Conservation (phyloP, 2,888 invertebrate species). For the Scrobipalpa atriplicella region DNA sequence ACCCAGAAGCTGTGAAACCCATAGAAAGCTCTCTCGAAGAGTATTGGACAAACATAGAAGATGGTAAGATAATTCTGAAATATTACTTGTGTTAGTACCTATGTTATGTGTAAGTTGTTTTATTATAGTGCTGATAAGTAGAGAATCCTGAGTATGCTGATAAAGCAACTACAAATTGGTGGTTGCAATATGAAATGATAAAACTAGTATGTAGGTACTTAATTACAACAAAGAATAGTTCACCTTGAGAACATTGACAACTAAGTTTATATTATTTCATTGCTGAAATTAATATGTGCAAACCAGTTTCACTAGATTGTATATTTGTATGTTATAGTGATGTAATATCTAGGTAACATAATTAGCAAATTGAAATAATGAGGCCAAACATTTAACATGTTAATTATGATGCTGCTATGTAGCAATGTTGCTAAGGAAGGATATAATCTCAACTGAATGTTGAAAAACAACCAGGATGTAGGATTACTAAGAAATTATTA, state of each 20-base stretch:
- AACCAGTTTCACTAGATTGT: not conserved
- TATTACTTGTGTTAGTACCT: not conserved
- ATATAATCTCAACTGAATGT: no score
- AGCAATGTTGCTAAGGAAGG: no score
- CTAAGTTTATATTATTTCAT: not conserved
- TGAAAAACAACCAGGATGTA: no score
- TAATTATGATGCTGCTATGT: no score
- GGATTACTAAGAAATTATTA: no score
- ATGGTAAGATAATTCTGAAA: slow-evolving; percentile 55
- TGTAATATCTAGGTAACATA: no score
- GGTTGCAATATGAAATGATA: not conserved
- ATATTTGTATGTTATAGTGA: not conserved
- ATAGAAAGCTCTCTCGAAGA: slow-evolving; percentile 81
- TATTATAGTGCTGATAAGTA: slow-evolving; percentile 3
- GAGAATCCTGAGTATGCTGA: not conserved
- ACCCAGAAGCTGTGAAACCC: slow-evolving; percentile 81
- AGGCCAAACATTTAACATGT: no score
- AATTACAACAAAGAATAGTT: not conserved
- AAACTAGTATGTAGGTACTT: not conserved
- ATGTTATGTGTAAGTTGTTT: no score
- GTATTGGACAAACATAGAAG: slow-evolving; percentile 89
- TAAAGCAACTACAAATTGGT: not conserved
- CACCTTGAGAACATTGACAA: not conserved
- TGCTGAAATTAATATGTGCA: not conserved
- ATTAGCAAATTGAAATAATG: no score